Evolutionary conservation across 2,888 invertebrate species (phyloP).

Genomic region (Chaitophorus viminalis): DNA sequence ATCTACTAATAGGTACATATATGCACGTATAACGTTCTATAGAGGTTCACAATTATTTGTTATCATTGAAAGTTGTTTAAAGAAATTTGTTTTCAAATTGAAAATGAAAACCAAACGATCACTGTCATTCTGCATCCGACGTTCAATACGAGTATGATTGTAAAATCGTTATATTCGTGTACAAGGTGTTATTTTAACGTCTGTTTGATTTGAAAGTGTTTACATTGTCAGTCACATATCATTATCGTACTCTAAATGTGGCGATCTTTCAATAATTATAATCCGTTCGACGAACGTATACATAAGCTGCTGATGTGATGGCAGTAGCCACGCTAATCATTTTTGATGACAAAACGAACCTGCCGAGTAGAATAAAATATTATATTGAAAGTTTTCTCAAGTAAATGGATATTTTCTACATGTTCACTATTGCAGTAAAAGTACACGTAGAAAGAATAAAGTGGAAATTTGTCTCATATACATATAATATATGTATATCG

Average conservation of each 20-base stretch:
- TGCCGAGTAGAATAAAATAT: background rate
- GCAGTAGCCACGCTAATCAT: background rate
- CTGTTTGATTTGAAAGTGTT: background rate
- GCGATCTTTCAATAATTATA: background rate
- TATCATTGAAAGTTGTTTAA: conserved; percentile 12
- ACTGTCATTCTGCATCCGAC: background rate
- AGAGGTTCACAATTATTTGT: background rate
- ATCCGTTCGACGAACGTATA: background rate
- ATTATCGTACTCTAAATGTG: background rate
- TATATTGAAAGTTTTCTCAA: background rate
- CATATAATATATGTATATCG: background rate
- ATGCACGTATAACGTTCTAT: background rate
- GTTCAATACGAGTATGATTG: background rate
- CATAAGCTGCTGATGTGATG: background rate
- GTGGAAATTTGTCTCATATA: background rate
- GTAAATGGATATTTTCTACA: background rate
- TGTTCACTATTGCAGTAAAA: too few relatives aligned
- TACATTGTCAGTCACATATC: background rate
- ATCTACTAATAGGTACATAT: background rate
- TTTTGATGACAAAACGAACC: background rate
- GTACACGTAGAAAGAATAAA: background rate
- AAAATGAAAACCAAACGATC: background rate
- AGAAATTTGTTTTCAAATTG: conserved; percentile 33
- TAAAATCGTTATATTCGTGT: background rate
- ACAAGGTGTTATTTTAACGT: background rate